Evolutionary conservation across 2,888 invertebrate genomes (phyloP).

Genomic region (Trileptium ribeirensis): DNA sequence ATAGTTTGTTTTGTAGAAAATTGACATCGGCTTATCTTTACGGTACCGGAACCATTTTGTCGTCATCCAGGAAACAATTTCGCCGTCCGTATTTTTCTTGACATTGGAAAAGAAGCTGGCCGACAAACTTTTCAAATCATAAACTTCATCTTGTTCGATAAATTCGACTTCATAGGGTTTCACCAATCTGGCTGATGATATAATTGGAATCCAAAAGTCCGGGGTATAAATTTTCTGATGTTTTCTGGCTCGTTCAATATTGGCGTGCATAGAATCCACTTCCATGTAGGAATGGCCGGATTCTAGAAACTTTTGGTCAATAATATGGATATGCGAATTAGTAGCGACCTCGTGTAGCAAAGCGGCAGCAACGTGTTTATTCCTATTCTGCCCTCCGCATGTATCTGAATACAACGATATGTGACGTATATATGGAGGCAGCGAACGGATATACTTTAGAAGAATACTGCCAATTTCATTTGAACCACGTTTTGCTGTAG

Average conservation of each 20-base stretch:
- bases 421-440: neutral
- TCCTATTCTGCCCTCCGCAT: too few relatives aligned
- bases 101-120: neutral
- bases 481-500: neutral
- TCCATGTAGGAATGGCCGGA: too few relatives aligned
- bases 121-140: neutral
- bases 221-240: neutral
- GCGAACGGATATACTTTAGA: neutral
- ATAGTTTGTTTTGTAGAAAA: neutral
- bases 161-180: neutral
- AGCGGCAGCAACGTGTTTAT: constrained; percentile 5
- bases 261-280: constrained; percentile 17
- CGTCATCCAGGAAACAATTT: neutral
- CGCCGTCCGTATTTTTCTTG: neutral
- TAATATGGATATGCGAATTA: neutral
- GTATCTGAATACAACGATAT: neutral
- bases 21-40: neutral
- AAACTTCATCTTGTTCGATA: neutral
- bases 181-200: neutral
- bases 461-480: constrained; percentile 15
- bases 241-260: neutral
- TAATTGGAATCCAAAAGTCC: neutral
- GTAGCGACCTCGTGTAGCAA: neutral
- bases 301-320: too few relatives aligned
- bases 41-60: neutral